phyloP scores from a whole-genome alignment of 2,888 invertebrate species.

The Drosophila helvetica region DNA sequence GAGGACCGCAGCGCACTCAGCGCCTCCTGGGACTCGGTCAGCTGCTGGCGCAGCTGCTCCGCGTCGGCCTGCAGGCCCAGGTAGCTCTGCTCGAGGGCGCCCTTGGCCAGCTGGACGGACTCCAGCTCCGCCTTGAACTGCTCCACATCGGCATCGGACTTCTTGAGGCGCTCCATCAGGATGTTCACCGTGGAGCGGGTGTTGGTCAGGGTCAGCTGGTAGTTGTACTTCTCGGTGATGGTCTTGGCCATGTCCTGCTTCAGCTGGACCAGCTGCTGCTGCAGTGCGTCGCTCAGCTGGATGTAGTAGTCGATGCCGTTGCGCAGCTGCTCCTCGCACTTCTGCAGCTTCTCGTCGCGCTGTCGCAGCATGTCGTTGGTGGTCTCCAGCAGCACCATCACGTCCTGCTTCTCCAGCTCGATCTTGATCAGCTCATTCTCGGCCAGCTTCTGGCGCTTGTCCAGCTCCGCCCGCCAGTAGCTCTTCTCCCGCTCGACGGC shows the following conservation, averaged over 20 bases:
- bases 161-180: conserved; percentile 83
- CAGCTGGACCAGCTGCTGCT: conserved; percentile 82
- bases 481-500: conserved; percentile 84
- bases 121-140: conserved; percentile 82
- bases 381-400: conserved; percentile 82
- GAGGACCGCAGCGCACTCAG: conserved; percentile 77
- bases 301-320: conserved; percentile 83
- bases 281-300: conserved; percentile 81
- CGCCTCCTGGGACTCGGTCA: conserved; percentile 77
- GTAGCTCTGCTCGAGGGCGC: conserved; percentile 80
- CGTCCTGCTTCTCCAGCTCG: conserved; percentile 85
- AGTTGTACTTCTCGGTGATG: conserved; percentile 84
- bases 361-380: conserved; percentile 83
- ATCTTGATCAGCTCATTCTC: conserved; percentile 85
- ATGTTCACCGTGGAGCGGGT: conserved; percentile 84
- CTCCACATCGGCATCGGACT: conserved; percentile 84
- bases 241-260: conserved; percentile 82
- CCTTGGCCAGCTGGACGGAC: conserved; percentile 79
- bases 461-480: conserved; percentile 84
- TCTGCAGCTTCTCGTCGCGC: conserved; percentile 83
- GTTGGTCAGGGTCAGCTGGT: conserved; percentile 83
- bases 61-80: conserved; percentile 77
- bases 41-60: conserved; percentile 71
- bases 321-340: conserved; percentile 82
- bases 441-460: conserved; percentile 85